A percentile compares a stretch with the other conserved stretches of the same genome.
Conservation (phyloP, 2,888 invertebrate species). For the Candidula unifasciata region DNA sequence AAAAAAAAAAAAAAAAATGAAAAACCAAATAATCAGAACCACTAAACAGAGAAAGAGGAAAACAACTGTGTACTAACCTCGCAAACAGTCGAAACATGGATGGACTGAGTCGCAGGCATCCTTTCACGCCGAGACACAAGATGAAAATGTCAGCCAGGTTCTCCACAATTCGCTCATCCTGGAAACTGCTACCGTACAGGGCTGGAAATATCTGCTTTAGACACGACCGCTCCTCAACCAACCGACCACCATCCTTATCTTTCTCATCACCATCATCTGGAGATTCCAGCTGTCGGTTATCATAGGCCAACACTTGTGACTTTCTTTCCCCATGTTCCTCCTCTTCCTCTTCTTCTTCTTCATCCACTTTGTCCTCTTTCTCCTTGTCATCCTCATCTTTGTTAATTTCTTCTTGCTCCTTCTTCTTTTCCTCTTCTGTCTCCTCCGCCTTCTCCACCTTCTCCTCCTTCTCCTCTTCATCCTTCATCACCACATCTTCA, state of each 20-base stretch:
- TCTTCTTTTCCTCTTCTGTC: background rate
- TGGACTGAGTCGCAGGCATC: constrained; percentile 72
- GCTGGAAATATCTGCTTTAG: constrained; percentile 77
- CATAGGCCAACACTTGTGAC: constrained; percentile 22
- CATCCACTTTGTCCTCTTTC: background rate
- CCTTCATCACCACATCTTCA: background rate
- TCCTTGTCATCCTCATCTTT: constrained; percentile 45
- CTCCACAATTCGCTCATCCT: constrained; percentile 77
- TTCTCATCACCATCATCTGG: constrained; percentile 52
- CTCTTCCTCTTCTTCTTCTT: background rate
- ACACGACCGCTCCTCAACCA: constrained; percentile 53
- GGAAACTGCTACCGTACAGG: constrained; percentile 74
- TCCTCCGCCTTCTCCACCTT: background rate
- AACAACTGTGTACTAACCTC: constrained; percentile 64
- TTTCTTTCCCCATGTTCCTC: background rate
- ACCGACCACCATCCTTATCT: too few relatives aligned
- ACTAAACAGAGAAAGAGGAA: too few relatives aligned
- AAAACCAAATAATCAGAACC: too few relatives aligned
- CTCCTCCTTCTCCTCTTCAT: constrained; percentile 4
- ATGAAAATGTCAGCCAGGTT: constrained; percentile 78
- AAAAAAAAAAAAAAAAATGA: too few relatives aligned
- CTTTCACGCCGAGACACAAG: constrained; percentile 74
- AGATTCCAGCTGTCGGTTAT: constrained; percentile 33
- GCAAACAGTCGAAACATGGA: constrained; percentile 76
- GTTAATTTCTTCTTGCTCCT: constrained; percentile 52